phyloP scores from a whole-genome alignment of 2,113 vertebrate species.

The Hyaena hyaena region DNA sequence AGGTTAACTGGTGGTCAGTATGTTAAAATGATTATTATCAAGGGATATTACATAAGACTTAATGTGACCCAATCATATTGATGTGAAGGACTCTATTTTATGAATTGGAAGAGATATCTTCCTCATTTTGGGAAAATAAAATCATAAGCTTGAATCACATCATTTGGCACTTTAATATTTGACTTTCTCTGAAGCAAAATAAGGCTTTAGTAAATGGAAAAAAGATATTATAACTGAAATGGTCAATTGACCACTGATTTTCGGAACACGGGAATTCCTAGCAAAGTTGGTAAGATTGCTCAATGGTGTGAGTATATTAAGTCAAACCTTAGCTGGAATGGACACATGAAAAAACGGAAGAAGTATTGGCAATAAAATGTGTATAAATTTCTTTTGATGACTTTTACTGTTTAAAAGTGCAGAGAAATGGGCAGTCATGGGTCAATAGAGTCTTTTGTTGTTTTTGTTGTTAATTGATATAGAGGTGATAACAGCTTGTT shows the following conservation, averaged over 20 bases:
- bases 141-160: background rate
- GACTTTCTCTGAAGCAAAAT: background rate
- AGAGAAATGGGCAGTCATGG: background rate
- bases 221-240: background rate
- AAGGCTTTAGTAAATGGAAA: background rate
- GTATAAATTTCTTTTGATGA: background rate
- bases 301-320: accelerated
- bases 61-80: background rate
- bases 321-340: background rate
- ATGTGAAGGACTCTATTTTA: background rate
- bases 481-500: background rate
- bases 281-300: background rate
- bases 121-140: background rate
- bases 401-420: background rate
- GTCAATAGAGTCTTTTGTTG: background rate
- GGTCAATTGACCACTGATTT: background rate
- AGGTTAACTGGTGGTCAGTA: background rate
- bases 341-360: background rate
- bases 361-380: background rate
- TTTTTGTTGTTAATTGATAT: background rate
- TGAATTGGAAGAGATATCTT: background rate
- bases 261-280: background rate
- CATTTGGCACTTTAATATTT: background rate
- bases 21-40: background rate
- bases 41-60: no score